Evolutionary conservation across 2,113 vertebrate genomes (phyloP).

Genomic region (Leptocoma aspasia): DNA sequence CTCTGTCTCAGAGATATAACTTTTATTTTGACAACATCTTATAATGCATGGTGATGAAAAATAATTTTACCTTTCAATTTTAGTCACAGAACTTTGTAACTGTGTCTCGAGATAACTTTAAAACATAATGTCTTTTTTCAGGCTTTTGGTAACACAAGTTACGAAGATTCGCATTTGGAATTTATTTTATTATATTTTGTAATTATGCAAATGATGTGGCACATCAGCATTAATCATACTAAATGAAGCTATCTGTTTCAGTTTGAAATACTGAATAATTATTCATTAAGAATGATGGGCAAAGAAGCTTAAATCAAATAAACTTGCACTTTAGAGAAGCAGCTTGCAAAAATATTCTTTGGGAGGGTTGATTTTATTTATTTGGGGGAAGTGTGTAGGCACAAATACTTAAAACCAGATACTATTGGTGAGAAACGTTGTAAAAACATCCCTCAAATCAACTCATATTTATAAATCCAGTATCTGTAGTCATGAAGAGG

Average conservation of each 20-base stretch:
- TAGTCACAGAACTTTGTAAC: slow-evolving; percentile 6
- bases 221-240: slow-evolving; percentile 68
- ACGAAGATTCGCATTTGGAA: slow-evolving; percentile 15
- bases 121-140: not conserved
- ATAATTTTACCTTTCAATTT: not conserved
- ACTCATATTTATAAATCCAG: not conserved
- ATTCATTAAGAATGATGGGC: slow-evolving; percentile 59
- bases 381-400: not conserved
- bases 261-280: slow-evolving; percentile 63
- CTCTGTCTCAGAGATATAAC: not conserved
- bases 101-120: not conserved
- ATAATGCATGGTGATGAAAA: not conserved
- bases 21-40: not conserved
- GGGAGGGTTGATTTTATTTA: not conserved
- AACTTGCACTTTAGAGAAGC: slow-evolving; percentile 53
- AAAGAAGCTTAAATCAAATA: slow-evolving; percentile 65
- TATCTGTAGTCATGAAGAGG: not conserved
- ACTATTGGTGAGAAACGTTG: not conserved
- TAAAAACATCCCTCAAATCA: not conserved
- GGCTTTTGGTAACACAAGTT: not conserved
- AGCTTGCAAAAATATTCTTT: not conserved
- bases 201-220: slow-evolving; percentile 68
- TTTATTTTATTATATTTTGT: slow-evolving; percentile 62
- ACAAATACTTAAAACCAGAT: slow-evolving; percentile 19
- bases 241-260: slow-evolving; percentile 54